phyloP scores from a whole-genome alignment of 2,888 invertebrate genomes.

The Drosophila mercatorum region DNA sequence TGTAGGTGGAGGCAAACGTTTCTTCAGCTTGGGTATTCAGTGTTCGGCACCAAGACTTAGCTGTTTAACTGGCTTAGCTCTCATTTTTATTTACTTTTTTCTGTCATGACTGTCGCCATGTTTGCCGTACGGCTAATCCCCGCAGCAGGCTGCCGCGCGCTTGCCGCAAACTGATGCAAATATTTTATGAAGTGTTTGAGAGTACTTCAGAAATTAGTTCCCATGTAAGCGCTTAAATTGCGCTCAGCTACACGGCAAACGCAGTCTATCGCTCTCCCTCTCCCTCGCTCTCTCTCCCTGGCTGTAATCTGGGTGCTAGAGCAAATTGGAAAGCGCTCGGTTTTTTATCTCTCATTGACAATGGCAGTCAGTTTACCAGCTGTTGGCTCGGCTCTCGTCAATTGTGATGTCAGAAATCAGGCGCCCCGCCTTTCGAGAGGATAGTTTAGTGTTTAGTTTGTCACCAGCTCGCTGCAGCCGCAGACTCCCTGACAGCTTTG shows the following conservation, averaged over 20 bases:
- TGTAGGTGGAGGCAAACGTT: not conserved
- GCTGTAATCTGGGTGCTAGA: constrained; percentile 58
- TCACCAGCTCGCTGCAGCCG: constrained; percentile 52
- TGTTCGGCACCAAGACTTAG: not conserved
- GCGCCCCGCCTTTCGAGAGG: constrained; percentile 41
- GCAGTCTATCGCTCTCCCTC: constrained; percentile 20
- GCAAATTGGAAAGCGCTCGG: constrained; percentile 62
- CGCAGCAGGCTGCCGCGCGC: constrained; percentile 68
- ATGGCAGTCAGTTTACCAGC: constrained; percentile 65
- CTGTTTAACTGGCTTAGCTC: not conserved
- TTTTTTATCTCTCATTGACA: constrained; percentile 39
- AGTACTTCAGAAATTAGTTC: constrained; percentile 83
- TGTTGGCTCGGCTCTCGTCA: constrained; percentile 69
- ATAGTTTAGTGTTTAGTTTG: constrained; percentile 55
- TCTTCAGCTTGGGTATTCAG: constrained; percentile 6
- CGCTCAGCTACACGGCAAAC: constrained; percentile 21
- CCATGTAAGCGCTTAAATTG: constrained; percentile 80
- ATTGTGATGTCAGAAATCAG: constrained; percentile 78
- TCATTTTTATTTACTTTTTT: constrained; percentile 7
- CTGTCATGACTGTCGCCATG: constrained; percentile 79
- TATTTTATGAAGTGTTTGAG: constrained; percentile 82
- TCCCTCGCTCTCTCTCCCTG: constrained; percentile 29
- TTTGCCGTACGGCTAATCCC: constrained; percentile 72
- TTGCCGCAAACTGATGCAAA: constrained; percentile 80
- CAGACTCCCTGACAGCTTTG: constrained; percentile 42